Conservation (phyloP, 2,888 invertebrate genomes). For the Ypsolopha scabrella region DNA sequence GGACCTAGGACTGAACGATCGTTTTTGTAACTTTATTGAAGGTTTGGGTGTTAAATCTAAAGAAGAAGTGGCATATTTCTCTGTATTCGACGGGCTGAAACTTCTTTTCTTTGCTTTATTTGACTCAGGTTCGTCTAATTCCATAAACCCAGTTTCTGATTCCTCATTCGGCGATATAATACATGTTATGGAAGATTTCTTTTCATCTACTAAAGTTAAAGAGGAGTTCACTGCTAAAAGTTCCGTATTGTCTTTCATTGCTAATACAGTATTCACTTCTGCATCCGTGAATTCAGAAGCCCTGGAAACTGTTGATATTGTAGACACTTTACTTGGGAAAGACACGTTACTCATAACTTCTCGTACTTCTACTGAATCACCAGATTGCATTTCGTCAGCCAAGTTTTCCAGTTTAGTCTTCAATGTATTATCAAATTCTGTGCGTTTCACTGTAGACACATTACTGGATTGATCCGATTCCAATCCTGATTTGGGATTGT, state of each 20-base stretch:
- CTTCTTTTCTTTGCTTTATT: too few relatives aligned
- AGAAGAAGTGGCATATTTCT: too few relatives aligned
- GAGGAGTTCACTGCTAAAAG: conserved; percentile 38
- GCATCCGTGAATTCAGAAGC: conserved; percentile 20
- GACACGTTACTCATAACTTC: too few relatives aligned
- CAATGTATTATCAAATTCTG: neutral
- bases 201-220: conserved; percentile 45
- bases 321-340: neutral
- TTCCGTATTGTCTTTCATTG: conserved; percentile 43
- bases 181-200: neutral
- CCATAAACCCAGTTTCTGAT: too few relatives aligned
- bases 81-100: too few relatives aligned
- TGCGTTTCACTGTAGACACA: neutral
- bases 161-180: too few relatives aligned
- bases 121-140: too few relatives aligned
- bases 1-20: conserved; percentile 22
- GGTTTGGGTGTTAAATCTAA: conserved; percentile 35
- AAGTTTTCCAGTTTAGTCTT: neutral
- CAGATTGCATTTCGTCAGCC: neutral
- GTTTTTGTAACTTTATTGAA: conserved; percentile 33
- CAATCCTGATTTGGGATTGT: conserved; percentile 20
- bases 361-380: neutral
- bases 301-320: neutral
- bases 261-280: conserved; percentile 42
- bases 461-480: too few relatives aligned